Conservation (phyloP, 92 coral and sea anemone species). For the Paragorgia papillata region DNA sequence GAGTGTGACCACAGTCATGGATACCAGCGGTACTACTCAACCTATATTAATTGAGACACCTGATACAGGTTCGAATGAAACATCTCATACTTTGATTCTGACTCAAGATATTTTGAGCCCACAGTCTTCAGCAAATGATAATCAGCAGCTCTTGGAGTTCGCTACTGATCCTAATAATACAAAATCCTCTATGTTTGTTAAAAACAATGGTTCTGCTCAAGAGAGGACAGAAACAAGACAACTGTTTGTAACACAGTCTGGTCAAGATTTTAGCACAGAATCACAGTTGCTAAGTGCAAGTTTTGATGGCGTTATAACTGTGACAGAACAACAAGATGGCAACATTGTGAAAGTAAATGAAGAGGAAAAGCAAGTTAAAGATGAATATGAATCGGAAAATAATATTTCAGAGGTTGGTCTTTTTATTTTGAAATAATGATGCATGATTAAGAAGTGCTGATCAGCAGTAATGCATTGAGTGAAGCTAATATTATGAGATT, state of each 20-base stretch:
- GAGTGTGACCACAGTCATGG: slow-evolving; percentile 19
- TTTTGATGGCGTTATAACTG: not conserved
- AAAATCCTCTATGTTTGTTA: not conserved
- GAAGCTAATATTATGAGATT: not conserved
- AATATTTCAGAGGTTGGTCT: slow-evolving; percentile 1
- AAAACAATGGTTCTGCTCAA: not conserved
- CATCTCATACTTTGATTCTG: slow-evolving; percentile 37
- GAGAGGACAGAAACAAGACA: not conserved
- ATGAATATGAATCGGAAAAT: not conserved
- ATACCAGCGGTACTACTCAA: slow-evolving; percentile 11
- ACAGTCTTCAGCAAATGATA: not conserved
- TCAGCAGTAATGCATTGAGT: not conserved
- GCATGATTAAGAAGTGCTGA: not conserved
- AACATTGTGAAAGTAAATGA: not conserved
- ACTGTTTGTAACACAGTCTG: slow-evolving; percentile 9
- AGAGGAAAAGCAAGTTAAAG: not conserved
- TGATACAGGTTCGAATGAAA: slow-evolving; percentile 6
- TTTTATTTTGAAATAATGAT: not conserved
- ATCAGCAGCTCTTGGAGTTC: slow-evolving; percentile 6
- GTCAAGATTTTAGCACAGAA: not conserved
- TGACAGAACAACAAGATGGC: not conserved
- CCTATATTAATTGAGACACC: slow-evolving; percentile 17
- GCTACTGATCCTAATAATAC: not conserved
- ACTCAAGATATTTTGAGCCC: not conserved
- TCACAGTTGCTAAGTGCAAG: not conserved